A percentile compares a stretch with the other conserved stretches of the same genome.
These are phyloP conservation scores for Apamea anceps DNA, from an alignment of 2,888 invertebrate genomes.

Conservation along the genomic window DNA sequence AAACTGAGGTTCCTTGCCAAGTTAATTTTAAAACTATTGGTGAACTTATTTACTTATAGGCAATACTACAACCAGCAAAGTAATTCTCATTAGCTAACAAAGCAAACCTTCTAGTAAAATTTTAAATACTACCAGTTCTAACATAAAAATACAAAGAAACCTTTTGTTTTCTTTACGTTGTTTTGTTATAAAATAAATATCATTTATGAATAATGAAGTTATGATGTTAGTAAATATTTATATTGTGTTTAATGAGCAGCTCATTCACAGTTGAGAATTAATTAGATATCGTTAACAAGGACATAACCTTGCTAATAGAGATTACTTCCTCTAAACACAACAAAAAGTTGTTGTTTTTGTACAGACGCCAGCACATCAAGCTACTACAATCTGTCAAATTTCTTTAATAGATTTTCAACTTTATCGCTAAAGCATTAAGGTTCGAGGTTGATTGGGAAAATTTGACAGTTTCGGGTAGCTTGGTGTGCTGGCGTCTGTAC, in stretches of 20 bases:
- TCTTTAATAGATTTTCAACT: too few relatives aligned
- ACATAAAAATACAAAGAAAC: background rate
- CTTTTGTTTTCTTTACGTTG: background rate
- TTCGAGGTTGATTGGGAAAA: too few relatives aligned
- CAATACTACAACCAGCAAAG: background rate
- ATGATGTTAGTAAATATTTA: constrained; percentile 11
- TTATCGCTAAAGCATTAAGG: too few relatives aligned
- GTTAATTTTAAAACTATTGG: background rate
- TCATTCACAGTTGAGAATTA: constrained; percentile 27
- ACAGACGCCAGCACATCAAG: too few relatives aligned
- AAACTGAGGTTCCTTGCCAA: background rate
- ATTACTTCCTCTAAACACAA: constrained; percentile 30
- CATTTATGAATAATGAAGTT: background rate
- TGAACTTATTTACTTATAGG: background rate
- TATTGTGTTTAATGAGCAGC: constrained; percentile 9
- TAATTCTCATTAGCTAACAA: background rate
- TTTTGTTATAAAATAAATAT: constrained; percentile 1
- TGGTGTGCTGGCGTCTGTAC: too few relatives aligned
- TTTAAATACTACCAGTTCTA: background rate
- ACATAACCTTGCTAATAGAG: constrained; percentile 18
- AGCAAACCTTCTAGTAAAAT: background rate
- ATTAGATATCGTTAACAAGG: constrained; percentile 31
- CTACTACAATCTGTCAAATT: too few relatives aligned
- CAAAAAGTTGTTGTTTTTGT: constrained; percentile 13
- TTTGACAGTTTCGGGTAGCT: too few relatives aligned